Evolutionary conservation across 2,888 invertebrate genomes (phyloP), one percentile per base, ranked within the genome.

Genomic region (Netelia inedita): DNA sequence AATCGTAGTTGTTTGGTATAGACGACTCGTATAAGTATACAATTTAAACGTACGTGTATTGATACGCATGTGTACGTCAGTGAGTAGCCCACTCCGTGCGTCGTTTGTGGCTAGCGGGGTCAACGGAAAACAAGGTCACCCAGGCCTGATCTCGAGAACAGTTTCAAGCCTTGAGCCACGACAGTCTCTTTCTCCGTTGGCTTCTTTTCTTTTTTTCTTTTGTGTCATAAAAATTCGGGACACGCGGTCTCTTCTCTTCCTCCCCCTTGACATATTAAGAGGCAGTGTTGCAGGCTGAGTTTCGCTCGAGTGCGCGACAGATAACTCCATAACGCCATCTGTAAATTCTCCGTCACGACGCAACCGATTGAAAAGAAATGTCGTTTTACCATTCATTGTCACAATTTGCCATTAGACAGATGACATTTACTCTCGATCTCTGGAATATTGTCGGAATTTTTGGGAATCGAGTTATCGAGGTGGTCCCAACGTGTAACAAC

Each of bases 121-220:
- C 91, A 90, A 85, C 87, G 84, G 87, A 89, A 90, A 92, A 91
- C 91, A 90, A 90, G 92, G 92, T 90, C 91, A 88, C 85, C 80
- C 76, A 83, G 87, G 88, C 85, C 66, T 71, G 46, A 74, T 57
- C 61, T 66, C n/a, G 59, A 79, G 59, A 80, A 82, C 79, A 69
- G 65, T 82, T 85, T 68, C 50, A 35, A 66, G 80, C 68, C 80
- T 74, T 79, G 69, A 81, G 61, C 23, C 69, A 43, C 50, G 69
- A 74, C 61, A 43, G 50, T 71, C 72, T 82, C 82, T 82, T 78
- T 82, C 76, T 66, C 66, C 35, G n/a, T 66, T 21, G 46, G 23
- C 71, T 55, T 82, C 28, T 55, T 61, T 66, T 50, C 50, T 65
- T 66, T 72, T 72, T 76, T 50, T 84, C 76, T 72, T 76, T 80